Percentiles rank a stretch among this genome's conserved stretches.
Conservation (phyloP, 2,113 vertebrate genomes). For the Solenodon paradoxus region DNA sequence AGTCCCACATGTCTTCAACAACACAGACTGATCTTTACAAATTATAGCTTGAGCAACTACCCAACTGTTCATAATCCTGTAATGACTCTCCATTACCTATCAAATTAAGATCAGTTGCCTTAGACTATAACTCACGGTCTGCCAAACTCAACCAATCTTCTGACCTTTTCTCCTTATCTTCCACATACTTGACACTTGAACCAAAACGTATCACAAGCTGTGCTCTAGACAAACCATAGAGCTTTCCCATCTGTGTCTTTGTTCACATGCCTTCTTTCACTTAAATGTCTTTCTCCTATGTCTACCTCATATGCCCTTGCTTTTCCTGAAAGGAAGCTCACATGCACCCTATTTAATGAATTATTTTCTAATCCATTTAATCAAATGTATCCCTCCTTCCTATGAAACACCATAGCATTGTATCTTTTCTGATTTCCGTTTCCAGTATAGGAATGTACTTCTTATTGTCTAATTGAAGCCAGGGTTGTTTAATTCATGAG, state of each 20-base stretch:
- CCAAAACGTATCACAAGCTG: neutral
- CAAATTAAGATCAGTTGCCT: neutral
- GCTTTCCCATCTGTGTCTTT: neutral
- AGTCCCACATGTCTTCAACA: neutral
- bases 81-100: neutral
- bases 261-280: neutral
- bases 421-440: neutral
- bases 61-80: neutral
- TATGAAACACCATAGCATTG: neutral
- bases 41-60: neutral
- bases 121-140: neutral
- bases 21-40: neutral
- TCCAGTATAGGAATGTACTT: neutral
- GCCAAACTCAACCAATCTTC: neutral
- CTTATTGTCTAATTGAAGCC: neutral
- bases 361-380: neutral
- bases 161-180: neutral
- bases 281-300: neutral
- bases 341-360: neutral
- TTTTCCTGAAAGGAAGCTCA: neutral
- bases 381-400: neutral
- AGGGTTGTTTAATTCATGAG: constrained; percentile 15
- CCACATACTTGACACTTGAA: no score
- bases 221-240: neutral
- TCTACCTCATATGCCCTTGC: neutral